Evolutionary conservation across 2,113 vertebrate genomes (phyloP), one percentile per base, ranked within the genome.

Genomic region (Aphyosemion australe): DNA sequence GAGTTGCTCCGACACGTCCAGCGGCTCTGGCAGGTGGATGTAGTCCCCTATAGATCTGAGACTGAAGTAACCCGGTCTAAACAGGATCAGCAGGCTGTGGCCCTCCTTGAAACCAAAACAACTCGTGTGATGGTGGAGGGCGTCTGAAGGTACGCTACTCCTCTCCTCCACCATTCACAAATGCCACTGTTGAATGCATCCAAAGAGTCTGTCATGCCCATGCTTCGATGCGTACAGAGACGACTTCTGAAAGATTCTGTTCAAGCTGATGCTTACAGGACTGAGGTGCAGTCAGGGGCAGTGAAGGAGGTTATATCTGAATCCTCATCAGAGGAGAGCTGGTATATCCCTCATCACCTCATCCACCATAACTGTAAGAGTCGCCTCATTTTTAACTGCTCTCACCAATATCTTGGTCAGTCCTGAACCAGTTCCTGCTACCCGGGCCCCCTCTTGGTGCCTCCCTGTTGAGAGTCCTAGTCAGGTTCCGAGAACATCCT

Each of bases 271-370:
- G 15, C 20, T 4, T 56, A 71, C 50, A 21, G 7, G 6, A 8
- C 19, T 15, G 69, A 71, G 10, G 32, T 71, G 6, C 39, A 69
- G 0, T 19, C 50, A 13, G 58, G 67, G 3, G 50, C 31, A 1
- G 42, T 61, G 8, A 43, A 18, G 0, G 15, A 70, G 16, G 42
- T 61, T 5, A 12, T 32, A 5, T 1, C 16, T 14, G 12, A 47
- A 4, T 2, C 26, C 1, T 0, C 12, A 49, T 20, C n/a, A 16
- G 1, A 13, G 0, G 58, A 47, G 2, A 9, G 31, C 1, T 62
- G 51, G 59, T 71, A 62, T 51, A 55, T 71, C 1, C 58, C 67
- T 5, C 67, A 61, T 31, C 31, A 70, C 19, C 49, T 61, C 2
- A 55, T 70, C 10, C 12, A 14, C 6, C 43, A 70, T 45, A 45